Base-by-base conservation (phyloP, 2,113 vertebrate genomes). In the Uropsilus gracilis region DNA sequence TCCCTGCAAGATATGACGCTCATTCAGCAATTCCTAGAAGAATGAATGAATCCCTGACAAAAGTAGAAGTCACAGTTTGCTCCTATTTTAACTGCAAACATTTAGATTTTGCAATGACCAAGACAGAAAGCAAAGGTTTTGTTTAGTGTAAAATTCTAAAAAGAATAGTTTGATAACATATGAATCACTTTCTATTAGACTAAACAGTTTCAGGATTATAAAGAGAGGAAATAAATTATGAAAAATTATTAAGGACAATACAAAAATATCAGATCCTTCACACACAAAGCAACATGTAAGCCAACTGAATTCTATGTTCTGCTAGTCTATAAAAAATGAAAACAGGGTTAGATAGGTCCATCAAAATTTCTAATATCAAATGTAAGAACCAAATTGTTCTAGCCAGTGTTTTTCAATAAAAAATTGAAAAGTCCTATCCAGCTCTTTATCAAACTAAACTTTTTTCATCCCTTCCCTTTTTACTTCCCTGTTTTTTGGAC, bases 1-100 rank as follows among this genome's bases (percentile, higher is more conserved):
- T 18, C 53, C 76, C 72, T 6, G 42, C 39, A 46, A 69, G 50
- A 37, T 64, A 26, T 37, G 14, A 61, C 37, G 26, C 20, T 39
- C 63, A 64, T 92, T 80, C 66, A 48, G 18, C 32, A 26, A 57
- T 87, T 92, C 22, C 48, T 94, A 4, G 37, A 85, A 81, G 39
- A 95, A 95, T 57, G 37, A 86, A 68, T 86, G 53, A 82, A 34
- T 63, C 77, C 22, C 28, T 81, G 8, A 24, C 55, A 88, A 90
- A 88, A 64, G 71, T 22, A 64, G 22, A 92, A 88, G 55, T 42
- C 24, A 66, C 10, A 66, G n/a, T 26, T 92, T 88, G 32, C 34
- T 91, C 10, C 32, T n/a, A 50, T 44, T 75, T 66, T 91, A 76
- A 76, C 57, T 48, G 76, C 55, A 26, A 92, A 82, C 26, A 28